A percentile compares a stretch with the other conserved stretches of the same genome.
These are phyloP conservation scores for Nesoenas mayeri DNA, from an alignment of 2,113 vertebrate genomes.

Conservation along the genomic window DNA sequence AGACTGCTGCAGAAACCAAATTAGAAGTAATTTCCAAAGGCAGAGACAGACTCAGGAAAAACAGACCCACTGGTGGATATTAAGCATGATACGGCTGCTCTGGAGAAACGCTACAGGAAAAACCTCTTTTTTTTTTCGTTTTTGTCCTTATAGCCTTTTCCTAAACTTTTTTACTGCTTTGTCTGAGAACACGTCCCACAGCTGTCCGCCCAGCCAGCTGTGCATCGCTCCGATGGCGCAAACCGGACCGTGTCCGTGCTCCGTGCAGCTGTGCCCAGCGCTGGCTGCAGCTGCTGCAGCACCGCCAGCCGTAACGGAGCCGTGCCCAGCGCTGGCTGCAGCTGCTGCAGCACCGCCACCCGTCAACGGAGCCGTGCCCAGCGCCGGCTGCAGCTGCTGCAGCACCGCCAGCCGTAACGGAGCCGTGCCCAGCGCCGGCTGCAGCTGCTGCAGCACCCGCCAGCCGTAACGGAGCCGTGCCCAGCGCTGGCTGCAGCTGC, in stretches of 20 bases:
- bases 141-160: neutral
- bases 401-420: too few species aligned
- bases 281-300: too few species aligned
- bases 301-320: too few species aligned
- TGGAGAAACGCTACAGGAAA: neutral
- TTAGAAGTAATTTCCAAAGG: neutral
- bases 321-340: too few species aligned
- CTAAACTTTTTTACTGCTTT: neutral
- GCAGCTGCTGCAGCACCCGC: too few species aligned
- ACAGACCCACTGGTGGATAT: neutral
- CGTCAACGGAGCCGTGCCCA: too few species aligned
- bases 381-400: too few species aligned
- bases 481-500: too few species aligned
- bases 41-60: neutral
- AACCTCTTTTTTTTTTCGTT: neutral
- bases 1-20: neutral
- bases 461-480: too few species aligned
- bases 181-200: neutral
- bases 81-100: neutral
- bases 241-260: fast-evolving
- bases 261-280: too few species aligned
- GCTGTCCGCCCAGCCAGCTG: neutral
- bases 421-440: too few species aligned
- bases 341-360: too few species aligned
- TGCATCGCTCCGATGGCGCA: fast-evolving